A percentile compares a stretch with the other conserved stretches of the same genome.
Evolutionary conservation across 1,140 invertebrate species (phyloP).

Genomic region (Diorhabda elongata): DNA sequence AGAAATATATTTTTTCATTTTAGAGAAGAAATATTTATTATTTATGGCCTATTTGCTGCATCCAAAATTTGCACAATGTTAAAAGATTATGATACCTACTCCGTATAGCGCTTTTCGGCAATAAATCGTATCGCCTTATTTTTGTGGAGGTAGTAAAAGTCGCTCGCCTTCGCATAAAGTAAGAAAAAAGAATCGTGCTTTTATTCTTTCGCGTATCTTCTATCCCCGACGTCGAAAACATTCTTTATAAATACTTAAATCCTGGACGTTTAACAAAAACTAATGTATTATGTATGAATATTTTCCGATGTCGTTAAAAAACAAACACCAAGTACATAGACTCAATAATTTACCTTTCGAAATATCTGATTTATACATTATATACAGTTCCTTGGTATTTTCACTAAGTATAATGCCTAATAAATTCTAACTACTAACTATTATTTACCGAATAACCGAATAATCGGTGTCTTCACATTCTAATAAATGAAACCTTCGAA

Average conservation of each 20-base stretch:
- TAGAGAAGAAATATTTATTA: too few relatives aligned
- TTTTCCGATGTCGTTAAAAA: too few relatives aligned
- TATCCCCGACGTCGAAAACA: neutral
- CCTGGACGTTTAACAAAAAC: neutral
- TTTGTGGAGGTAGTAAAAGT: neutral
- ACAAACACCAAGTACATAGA: too few relatives aligned
- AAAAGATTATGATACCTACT: neutral
- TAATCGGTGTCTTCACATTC: too few relatives aligned
- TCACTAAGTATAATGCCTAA: too few relatives aligned
- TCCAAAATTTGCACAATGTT: neutral
- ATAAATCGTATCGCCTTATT: slow-evolving; percentile 2
- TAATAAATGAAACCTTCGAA: too few relatives aligned
- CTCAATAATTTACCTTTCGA: too few relatives aligned
- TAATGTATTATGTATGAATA: neutral
- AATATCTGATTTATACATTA: too few relatives aligned
- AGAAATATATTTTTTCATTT: too few relatives aligned
- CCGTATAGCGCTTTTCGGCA: neutral
- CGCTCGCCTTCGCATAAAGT: neutral
- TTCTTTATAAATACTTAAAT: slow-evolving; percentile 1
- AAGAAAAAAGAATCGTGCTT: neutral
- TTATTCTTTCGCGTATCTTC: neutral
- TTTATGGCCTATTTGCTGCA: neutral
- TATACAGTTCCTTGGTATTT: too few relatives aligned
- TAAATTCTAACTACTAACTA: too few relatives aligned
- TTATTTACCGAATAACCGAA: too few relatives aligned